phyloP scores from a whole-genome alignment of 2,888 invertebrate genomes.

The Patella caerulea region DNA sequence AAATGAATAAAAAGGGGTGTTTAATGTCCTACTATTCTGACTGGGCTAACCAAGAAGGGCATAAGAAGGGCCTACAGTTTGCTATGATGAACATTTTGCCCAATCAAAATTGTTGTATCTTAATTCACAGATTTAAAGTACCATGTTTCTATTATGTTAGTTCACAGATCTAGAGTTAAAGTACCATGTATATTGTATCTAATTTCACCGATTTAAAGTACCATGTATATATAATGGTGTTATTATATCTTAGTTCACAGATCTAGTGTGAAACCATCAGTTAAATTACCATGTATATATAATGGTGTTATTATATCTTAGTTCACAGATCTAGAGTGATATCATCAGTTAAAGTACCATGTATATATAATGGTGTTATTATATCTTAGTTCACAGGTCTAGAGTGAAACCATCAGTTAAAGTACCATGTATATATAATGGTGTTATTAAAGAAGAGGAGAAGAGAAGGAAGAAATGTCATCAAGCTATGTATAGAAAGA shows the following conservation, averaged over 20 bases:
- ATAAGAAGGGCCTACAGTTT: neutral
- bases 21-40: no score
- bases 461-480: slow-evolving; percentile 55
- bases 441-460: slow-evolving; percentile 56
- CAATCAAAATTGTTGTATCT: neutral
- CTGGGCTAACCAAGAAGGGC: neutral
- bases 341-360: slow-evolving; percentile 39
- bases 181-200: slow-evolving; percentile 48
- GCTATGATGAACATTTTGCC: slow-evolving; percentile 17
- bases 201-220: slow-evolving; percentile 17
- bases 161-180: slow-evolving; percentile 24
- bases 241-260: slow-evolving; percentile 20
- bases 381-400: slow-evolving; percentile 17
- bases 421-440: slow-evolving; percentile 58
- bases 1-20: no score
- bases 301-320: slow-evolving; percentile 10
- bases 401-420: slow-evolving; percentile 28
- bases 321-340: slow-evolving; percentile 21
- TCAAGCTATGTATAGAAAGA: slow-evolving; percentile 63
- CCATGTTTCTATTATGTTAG: slow-evolving; percentile 31
- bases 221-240: slow-evolving; percentile 14
- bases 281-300: slow-evolving; percentile 25
- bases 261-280: slow-evolving; percentile 17
- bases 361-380: slow-evolving; percentile 9
- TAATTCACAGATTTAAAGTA: slow-evolving; percentile 33